Evolutionary conservation across 2,888 invertebrate genomes (phyloP).

Genomic region (Rhamnusium bicolor): DNA sequence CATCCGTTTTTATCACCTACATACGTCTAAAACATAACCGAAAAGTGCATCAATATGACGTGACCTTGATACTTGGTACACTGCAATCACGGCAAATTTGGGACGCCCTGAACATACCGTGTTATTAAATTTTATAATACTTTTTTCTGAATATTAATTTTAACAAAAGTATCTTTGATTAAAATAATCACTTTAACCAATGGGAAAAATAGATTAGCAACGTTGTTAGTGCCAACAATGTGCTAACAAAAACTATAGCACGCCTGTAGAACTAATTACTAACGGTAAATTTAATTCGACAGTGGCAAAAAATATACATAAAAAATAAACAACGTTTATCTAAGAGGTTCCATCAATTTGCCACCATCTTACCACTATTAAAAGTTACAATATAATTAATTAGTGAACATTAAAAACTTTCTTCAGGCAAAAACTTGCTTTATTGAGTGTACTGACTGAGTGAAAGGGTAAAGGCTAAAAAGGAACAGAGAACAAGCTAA

Average conservation of each 20-base stretch:
- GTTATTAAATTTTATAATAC: too few species aligned
- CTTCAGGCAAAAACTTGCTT: constrained; percentile 43
- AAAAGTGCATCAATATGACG: too few species aligned
- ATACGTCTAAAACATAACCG: too few species aligned
- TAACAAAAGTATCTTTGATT: too few species aligned
- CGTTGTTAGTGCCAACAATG: too few species aligned
- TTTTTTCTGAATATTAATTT: too few species aligned
- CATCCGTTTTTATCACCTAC: too few species aligned
- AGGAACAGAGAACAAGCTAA: constrained; percentile 53
- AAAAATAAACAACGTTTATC: neutral
- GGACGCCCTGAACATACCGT: too few species aligned
- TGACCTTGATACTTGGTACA: too few species aligned
- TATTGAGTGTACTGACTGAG: constrained; percentile 49
- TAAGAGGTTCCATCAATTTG: constrained; percentile 49
- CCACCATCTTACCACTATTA: constrained; percentile 57
- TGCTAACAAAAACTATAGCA: neutral
- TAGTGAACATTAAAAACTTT: constrained; percentile 53
- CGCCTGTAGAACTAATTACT: neutral
- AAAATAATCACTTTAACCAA: too few species aligned
- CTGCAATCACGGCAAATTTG: too few species aligned
- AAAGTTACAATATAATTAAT: constrained; percentile 58
- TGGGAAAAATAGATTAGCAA: too few species aligned
- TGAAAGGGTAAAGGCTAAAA: constrained; percentile 51
- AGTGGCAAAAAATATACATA: neutral
- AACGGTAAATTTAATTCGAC: neutral